phyloP scores from a whole-genome alignment of 2,797 vertebrate genomes.

The Paguma larvata region DNA sequence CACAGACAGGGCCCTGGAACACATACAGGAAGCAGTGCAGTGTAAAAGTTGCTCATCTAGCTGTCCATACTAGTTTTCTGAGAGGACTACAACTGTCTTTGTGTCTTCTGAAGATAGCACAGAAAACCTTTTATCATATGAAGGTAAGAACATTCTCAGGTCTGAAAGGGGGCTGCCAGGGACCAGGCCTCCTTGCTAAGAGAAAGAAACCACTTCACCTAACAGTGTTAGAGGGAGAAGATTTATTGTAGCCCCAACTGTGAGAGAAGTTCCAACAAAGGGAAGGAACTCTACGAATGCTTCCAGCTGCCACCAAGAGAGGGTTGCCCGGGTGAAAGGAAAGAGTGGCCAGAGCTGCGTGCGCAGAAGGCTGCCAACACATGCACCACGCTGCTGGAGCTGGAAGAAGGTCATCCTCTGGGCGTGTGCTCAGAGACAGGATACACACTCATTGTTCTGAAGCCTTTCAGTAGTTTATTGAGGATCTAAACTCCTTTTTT shows the following conservation, averaged over 20 bases:
- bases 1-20: neutral
- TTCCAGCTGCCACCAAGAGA: neutral
- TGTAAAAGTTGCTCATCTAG: neutral
- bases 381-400: neutral
- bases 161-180: neutral
- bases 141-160: neutral
- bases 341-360: fast-evolving
- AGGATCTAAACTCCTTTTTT: neutral
- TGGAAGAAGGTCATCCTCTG: fast-evolving
- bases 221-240: neutral
- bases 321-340: neutral
- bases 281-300: neutral
- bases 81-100: neutral
- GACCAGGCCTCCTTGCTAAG: neutral
- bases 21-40: fast-evolving
- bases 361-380: too few relatives aligned
- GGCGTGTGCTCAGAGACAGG: fast-evolving
- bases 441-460: neutral
- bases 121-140: neutral
- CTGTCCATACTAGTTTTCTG: neutral
- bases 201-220: neutral
- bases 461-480: neutral
- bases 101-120: neutral
- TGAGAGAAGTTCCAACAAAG: neutral
- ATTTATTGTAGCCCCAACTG: neutral